Evolutionary conservation across 2,797 vertebrate genomes (phyloP), one percentile per base, ranked within the genome.

Genomic region (Catamblyrhynchus diadema): DNA sequence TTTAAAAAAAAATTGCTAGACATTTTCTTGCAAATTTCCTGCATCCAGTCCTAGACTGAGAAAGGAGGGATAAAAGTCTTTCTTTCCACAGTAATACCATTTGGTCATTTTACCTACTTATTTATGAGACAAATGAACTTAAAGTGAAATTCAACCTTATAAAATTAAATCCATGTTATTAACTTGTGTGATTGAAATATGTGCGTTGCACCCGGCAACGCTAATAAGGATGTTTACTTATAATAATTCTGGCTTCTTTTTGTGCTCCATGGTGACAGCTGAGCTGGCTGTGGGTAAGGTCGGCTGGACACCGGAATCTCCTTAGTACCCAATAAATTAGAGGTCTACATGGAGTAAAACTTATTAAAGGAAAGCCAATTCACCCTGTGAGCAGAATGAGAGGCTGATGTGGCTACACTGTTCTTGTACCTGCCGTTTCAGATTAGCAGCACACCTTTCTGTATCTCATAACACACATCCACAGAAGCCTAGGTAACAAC

Each of bases 241-340:
- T 66, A 73, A 44, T 15, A 73, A 30, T 42, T 83, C 44, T 57
- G 37, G 1, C 23, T 28, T 41, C 14, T 74, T 8, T 67, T 66
- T 67, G 9, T 41, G 3, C 15, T 71, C 44, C 32, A 7, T 13
- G 5, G 25, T 35, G 50, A 27, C 39, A 57, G 3, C 12, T 56
- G 53, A 64, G 15, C 6, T 81, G 50, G 18, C 8, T 84, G 30
- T 45, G 42, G 30, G 35, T 79, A 56, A 41, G 6, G 19, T 42
- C 9, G 1, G 10, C 35, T 75, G 15, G 9, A 53, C 54, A 17
- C 5, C 0, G 0, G 25, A 73, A 35, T 32, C 9, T 48, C 21
- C 57, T 41, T 33, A 56, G 14, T 6, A 79, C 5, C 4, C 20
- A 37, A 45, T 3, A 67, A 23, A 54, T 60, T 27, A 35, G 24